phyloP scores from a whole-genome alignment of 2,888 invertebrate genomes.

The Amblyjoppa fuscipennis region DNA sequence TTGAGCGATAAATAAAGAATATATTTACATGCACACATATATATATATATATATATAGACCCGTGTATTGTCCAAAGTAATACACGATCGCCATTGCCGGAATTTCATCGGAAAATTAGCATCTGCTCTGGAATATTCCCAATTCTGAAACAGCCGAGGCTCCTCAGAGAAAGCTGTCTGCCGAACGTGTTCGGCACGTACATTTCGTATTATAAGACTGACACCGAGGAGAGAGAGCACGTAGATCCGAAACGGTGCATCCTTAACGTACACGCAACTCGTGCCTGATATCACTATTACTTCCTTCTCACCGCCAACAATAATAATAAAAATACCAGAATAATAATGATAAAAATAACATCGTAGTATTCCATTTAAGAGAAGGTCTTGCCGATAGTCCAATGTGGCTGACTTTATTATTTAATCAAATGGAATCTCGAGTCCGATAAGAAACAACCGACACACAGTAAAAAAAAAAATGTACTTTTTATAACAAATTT shows the following conservation, averaged over 20 bases:
- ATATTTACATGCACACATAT: too few species aligned
- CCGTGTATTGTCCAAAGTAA: slow-evolving; percentile 6
- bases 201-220: slow-evolving; percentile 39
- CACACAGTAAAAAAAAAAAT: too few species aligned
- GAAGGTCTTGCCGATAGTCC: background rate
- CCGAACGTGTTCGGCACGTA: slow-evolving; percentile 44
- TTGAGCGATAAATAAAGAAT: too few species aligned
- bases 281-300: slow-evolving; percentile 43
- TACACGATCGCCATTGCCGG: slow-evolving; percentile 58
- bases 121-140: slow-evolving; percentile 77
- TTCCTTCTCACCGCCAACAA: slow-evolving; percentile 6
- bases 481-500: too few species aligned
- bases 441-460: background rate
- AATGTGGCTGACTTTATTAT: background rate
- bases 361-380: background rate
- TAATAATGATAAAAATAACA: slow-evolving; percentile 1
- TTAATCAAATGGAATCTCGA: background rate
- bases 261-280: slow-evolving; percentile 45
- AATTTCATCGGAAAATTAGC: slow-evolving; percentile 78
- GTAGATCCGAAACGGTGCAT: slow-evolving; percentile 51
- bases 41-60: background rate
- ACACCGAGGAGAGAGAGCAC: slow-evolving; percentile 33
- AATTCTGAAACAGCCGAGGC: slow-evolving; percentile 64
- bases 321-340: background rate
- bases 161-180: slow-evolving; percentile 30